Evolutionary conservation across 2,797 vertebrate species (phyloP).

Genomic region (Hippoglossus hippoglossus): DNA sequence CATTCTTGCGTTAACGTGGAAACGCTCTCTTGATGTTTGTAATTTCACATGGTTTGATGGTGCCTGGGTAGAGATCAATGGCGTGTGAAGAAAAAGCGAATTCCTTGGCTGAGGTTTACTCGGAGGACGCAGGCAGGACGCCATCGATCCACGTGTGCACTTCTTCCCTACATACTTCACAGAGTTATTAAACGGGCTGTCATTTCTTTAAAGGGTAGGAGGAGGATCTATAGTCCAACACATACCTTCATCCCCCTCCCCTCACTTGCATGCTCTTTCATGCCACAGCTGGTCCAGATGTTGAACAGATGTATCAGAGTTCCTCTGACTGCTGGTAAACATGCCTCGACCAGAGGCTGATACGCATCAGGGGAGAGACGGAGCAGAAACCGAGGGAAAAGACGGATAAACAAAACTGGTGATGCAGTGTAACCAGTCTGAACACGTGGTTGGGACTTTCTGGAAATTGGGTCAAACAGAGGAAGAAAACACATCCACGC

Average conservation of each 20-base stretch:
- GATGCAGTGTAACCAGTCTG: slow-evolving; percentile 30
- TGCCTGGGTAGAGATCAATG: no score
- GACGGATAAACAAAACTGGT: slow-evolving; percentile 45
- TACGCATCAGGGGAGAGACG: slow-evolving; percentile 49
- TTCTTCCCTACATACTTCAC: slow-evolving; percentile 31
- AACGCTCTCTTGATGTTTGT: slow-evolving; percentile 21
- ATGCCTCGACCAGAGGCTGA: slow-evolving; percentile 50
- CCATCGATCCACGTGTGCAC: slow-evolving; percentile 37
- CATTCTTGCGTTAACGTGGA: slow-evolving; percentile 13
- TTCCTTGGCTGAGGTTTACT: slow-evolving; percentile 24
- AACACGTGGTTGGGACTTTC: slow-evolving; percentile 44
- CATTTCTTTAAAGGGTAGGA: slow-evolving; percentile 44
- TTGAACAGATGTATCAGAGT: slow-evolving; percentile 80
- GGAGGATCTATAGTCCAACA: slow-evolving; percentile 61
- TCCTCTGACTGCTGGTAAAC: slow-evolving; percentile 71
- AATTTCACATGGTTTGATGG: slow-evolving; percentile 38
- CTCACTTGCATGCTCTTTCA: slow-evolving; percentile 61
- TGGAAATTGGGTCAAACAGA: slow-evolving; percentile 58
- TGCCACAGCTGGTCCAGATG: slow-evolving; percentile 80
- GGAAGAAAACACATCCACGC: slow-evolving; percentile 45
- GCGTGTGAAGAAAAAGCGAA: slow-evolving; percentile 11
- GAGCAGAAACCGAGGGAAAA: slow-evolving; percentile 18
- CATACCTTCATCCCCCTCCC: slow-evolving; percentile 50
- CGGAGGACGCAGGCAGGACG: slow-evolving; percentile 20
- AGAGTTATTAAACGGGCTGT: slow-evolving; percentile 41